Evolutionary conservation across 2,888 invertebrate genomes (phyloP), one percentile per base, ranked within the genome.

Genomic region (Fragum sueziense): DNA sequence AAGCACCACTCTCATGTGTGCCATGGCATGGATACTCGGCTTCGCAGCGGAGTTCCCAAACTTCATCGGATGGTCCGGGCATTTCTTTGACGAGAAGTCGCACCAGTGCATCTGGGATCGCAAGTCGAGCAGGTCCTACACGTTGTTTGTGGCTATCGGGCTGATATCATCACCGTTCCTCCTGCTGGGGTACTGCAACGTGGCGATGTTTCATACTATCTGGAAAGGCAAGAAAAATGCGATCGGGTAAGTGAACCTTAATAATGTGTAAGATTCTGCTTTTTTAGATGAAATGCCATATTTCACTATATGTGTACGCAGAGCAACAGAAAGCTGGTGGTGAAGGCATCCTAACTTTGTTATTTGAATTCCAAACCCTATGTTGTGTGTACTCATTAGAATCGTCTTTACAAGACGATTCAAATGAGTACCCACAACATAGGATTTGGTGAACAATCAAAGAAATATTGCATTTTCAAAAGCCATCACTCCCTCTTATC

Each of bases 81-180:
- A 91, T 68, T 76, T 70, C 31, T 91, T 90, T 73, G 91, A 91
- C 80, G 52, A 69, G 65, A 90, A 91, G 80, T 86, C 86, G 41
- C 89, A 90, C 70, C 88, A 88, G 59, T 91, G 91, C 71, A 88
- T 91, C 27, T 91, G 91, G 91, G 88, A 91, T 71, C 84, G 91
- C 6, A 89, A 88, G 7, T 85, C 86, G 27, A 88, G 85, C 47
- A 74, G 87, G 29, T 81, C 87, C 22, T 91, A 91, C 81, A 91
- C 91, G 14, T 52, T 91, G 54, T 84, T 91, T 25, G 88, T 91
- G 0, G 76, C 89, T 0, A 65, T 88, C 20, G 87, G 82, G 14
- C 76, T 90, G 22, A 89, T 90, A 41, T 83, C 86, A 4, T 27
- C 54, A 0, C 91, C 91, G 0, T 79, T 90, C 29, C 0, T 87